phyloP scores from a whole-genome alignment of 2,888 invertebrate species.

The Masnerella sp. region DNA sequence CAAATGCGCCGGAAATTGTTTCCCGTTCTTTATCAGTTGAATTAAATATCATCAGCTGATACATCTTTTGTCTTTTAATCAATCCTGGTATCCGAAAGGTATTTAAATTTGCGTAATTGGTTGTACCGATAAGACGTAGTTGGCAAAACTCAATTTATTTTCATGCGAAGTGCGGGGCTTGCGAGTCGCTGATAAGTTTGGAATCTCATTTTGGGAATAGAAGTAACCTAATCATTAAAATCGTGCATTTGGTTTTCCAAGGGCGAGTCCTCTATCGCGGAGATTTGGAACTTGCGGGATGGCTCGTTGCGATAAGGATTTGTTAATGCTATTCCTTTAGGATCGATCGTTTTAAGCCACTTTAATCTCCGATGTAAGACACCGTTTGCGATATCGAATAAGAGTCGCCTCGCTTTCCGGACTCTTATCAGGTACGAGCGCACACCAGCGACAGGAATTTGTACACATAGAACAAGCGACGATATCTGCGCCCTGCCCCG shows the following conservation, averaged over 20 bases:
- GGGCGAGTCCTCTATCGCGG: not conserved
- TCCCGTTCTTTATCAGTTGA: no score
- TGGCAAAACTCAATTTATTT: no score
- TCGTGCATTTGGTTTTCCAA: not conserved
- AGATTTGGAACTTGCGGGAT: conserved; percentile 16
- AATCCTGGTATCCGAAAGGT: no score
- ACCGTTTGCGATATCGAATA: conserved; percentile 53
- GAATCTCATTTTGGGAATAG: not conserved
- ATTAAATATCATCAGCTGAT: no score
- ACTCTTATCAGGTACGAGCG: conserved; percentile 68
- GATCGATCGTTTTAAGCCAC: conserved; percentile 24
- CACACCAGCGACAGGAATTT: conserved; percentile 57
- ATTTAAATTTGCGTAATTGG: no score
- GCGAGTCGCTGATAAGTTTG: conserved; percentile 1
- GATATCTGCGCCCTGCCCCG: conserved; percentile 63
- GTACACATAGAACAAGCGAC: conserved; percentile 59
- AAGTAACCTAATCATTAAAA: not conserved
- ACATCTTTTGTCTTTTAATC: no score
- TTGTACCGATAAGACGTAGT: no score
- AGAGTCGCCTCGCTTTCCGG: conserved; percentile 55
- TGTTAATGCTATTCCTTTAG: conserved; percentile 21
- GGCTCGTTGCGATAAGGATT: conserved; percentile 14
- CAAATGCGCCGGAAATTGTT: no score
- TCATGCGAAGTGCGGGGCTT: no score
- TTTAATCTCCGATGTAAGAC: conserved; percentile 53